Base-by-base conservation (phyloP, 2,888 invertebrate genomes). In the Pyrgus malvae region DNA sequence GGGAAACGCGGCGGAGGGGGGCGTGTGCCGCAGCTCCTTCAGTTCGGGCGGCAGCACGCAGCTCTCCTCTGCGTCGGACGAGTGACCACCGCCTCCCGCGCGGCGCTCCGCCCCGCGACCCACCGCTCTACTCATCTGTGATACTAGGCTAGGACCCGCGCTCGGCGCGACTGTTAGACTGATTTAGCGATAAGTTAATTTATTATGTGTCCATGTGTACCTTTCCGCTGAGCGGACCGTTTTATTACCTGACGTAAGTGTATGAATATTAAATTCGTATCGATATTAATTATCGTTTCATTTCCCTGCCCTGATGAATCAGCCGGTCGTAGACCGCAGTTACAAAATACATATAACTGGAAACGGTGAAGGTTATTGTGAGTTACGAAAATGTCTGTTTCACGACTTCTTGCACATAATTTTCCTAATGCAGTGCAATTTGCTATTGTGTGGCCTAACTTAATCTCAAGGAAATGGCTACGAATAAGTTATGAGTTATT, bases 31-130 rank as follows among this genome's bases (percentile, higher is more conserved):
- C 55, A 88, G 92, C 65, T 93, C 93, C 57, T 93, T 93, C 80
- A 93, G 93, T 70, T 93, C 92, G 56, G 93, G 92, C 79, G 89
- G 89, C 68, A 93, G 92, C 77, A 92, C 92, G 49, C 92, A 92
- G 78, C 90, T 92, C 64, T 92, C 92, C 53, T 92, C 91, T 58
- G 91, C 91, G 14, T 92, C 92, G 69, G 92, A 92, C 72, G 92
- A 92, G 81, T 89, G 89, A 88, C 89, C 81, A 70, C 70, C 74
- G 76, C 77, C 70, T 62, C 70, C 68, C 61, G 65, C 69, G 62
- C 60, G 12, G 59, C 86, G 70, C 65, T 80, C 80, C 70, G 71
- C 80, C 74, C 76, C 83, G 76, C 87, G 86, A 61, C 87, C 89
- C 89, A 89, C 89, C 89, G 89, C 87, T 82, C 86, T 89, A 83